Percentiles rank a stretch among this genome's conserved stretches.
Conservation (phyloP, 2,888 invertebrate genomes). For the Ophraella communa region DNA sequence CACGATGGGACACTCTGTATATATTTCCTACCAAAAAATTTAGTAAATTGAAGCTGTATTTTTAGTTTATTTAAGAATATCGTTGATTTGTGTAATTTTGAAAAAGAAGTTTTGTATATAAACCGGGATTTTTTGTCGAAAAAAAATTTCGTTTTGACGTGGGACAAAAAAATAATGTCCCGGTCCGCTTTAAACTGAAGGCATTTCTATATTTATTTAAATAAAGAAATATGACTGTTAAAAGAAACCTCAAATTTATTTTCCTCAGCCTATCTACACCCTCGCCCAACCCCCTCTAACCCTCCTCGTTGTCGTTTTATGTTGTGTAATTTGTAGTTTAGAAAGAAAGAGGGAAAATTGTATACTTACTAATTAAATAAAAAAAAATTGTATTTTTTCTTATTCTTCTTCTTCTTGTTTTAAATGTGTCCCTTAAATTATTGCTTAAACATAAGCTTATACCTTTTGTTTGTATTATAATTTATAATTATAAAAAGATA, state of each 20-base stretch:
- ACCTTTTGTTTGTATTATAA: constrained; percentile 56
- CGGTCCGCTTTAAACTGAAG: constrained; percentile 28
- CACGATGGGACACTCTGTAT: constrained; percentile 31
- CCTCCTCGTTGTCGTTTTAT: no score
- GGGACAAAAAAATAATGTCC: constrained; percentile 20
- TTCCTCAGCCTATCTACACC: constrained; percentile 35
- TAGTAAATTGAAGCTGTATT: no score
- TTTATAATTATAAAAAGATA: constrained; percentile 54
- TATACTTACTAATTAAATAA: constrained; percentile 46
- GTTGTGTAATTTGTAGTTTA: constrained; percentile 45
- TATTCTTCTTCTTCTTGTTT: no score
- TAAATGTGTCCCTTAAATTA: constrained; percentile 49
- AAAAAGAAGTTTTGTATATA: no score
- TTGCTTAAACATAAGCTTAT: constrained; percentile 54
- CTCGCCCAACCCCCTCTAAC: no score
- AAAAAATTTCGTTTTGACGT: constrained; percentile 48
- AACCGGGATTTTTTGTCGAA: no score
- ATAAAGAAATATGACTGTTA: constrained; percentile 33
- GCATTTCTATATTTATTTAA: constrained; percentile 43
- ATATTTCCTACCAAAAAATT: no score
- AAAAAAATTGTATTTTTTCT: constrained; percentile 42
- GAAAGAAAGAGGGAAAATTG: constrained; percentile 38
- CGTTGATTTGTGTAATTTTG: no score
- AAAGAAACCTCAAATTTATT: constrained; percentile 35
- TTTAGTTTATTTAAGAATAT: no score